Evolutionary conservation across 1,140 invertebrate species (phyloP).

Genomic region (Lordiphosa mommai): DNA sequence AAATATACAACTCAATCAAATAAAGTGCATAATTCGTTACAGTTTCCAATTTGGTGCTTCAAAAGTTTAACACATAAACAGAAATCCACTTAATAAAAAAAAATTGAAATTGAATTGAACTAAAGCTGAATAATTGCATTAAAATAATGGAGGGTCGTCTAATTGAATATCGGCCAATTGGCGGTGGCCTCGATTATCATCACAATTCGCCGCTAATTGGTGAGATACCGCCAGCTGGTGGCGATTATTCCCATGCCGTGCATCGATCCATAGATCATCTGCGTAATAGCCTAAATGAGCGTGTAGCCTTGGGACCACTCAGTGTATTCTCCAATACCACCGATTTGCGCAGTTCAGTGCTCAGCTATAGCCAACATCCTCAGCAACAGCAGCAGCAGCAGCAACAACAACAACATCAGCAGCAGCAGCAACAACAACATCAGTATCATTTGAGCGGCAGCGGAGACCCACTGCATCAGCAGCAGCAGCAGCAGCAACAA

Average conservation of each 20-base stretch:
- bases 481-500: constrained; percentile 54
- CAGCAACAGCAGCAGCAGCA: constrained; percentile 46
- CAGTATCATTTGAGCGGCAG: constrained; percentile 21
- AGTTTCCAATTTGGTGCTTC: no score
- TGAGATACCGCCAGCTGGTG: constrained; percentile 81
- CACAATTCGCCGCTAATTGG: constrained; percentile 83
- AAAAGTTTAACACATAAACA: neutral
- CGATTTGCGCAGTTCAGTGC: constrained; percentile 66
- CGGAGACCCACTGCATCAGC: constrained; percentile 20
- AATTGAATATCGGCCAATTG: constrained; percentile 83
- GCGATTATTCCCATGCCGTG: constrained; percentile 83
- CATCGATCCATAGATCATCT: constrained; percentile 86
- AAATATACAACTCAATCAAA: neutral
- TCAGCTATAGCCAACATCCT: constrained; percentile 67
- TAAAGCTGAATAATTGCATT: constrained; percentile 24
- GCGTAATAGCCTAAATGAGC: constrained; percentile 82
- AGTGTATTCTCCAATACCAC: constrained; percentile 75
- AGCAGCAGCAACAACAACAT: constrained; percentile 53
- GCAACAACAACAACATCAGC: constrained; percentile 46
- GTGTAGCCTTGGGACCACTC: constrained; percentile 80
- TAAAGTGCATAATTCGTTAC: neutral
- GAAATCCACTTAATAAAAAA: neutral
- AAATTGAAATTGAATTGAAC: neutral
- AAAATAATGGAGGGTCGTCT: constrained; percentile 82
- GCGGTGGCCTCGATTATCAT: constrained; percentile 83